A percentile compares a stretch with the other conserved stretches of the same genome.
These are phyloP conservation scores for Polydrusus tereticollis DNA, from an alignment of 2,888 invertebrate species.

Conservation along the genomic window DNA sequence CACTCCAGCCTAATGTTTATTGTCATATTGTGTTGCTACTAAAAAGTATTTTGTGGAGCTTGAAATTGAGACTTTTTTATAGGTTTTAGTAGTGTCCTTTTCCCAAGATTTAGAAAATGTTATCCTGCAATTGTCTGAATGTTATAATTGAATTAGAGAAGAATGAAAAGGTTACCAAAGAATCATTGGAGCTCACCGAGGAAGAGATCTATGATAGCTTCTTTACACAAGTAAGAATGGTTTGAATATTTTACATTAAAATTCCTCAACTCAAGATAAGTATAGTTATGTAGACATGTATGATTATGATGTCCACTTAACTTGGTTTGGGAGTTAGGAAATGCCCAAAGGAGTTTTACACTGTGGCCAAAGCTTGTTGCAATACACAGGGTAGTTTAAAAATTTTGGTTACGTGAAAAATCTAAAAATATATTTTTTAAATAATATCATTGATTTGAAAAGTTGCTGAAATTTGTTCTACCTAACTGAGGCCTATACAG, in stretches of 20 bases:
- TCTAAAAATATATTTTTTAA: too few species aligned
- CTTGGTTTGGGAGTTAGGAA: too few species aligned
- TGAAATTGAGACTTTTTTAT: constrained; percentile 4
- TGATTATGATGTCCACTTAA: too few species aligned
- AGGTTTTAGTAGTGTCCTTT: constrained; percentile 3
- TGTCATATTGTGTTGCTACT: not conserved
- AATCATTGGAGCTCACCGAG: constrained; percentile 71
- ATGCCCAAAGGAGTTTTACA: too few species aligned
- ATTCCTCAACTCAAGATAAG: too few species aligned
- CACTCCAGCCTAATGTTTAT: not conserved
- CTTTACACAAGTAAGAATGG: constrained; percentile 74
- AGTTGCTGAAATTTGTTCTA: too few species aligned
- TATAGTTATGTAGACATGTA: too few species aligned
- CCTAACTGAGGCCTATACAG: too few species aligned
- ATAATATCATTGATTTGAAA: too few species aligned
- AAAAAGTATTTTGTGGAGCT: not conserved
- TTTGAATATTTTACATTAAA: constrained; percentile 8
- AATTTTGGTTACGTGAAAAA: too few species aligned
- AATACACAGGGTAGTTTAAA: too few species aligned
- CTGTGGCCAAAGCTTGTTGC: too few species aligned
- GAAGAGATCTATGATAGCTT: constrained; percentile 75
- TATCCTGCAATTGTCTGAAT: constrained; percentile 85
- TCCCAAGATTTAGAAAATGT: constrained; percentile 65
- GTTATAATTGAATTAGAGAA: constrained; percentile 74
- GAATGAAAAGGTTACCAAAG: constrained; percentile 70